Conservation (phyloP, 2,888 invertebrate genomes). For the Ptychoptera albimana region DNA sequence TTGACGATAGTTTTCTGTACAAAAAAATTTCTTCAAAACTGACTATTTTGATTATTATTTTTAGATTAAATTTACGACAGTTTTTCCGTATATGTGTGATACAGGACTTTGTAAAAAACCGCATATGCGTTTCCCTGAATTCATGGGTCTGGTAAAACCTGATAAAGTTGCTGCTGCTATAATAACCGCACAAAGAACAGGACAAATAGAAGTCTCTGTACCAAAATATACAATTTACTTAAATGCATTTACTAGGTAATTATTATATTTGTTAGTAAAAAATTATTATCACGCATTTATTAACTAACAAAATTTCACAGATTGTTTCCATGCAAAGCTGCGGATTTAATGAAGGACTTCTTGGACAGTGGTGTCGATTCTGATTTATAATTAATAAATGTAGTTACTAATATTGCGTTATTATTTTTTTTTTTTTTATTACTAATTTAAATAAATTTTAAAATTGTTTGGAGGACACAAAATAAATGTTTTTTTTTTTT, state of each 20-base stretch:
- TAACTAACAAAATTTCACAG: too few relatives aligned
- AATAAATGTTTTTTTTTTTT: too few relatives aligned
- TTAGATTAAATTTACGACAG: conserved; percentile 61
- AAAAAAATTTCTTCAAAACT: too few relatives aligned
- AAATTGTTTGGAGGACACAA: too few relatives aligned
- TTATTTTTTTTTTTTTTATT: too few relatives aligned
- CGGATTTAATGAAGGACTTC: conserved; percentile 41
- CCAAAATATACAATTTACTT: conserved; percentile 37
- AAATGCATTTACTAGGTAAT: conserved; percentile 13
- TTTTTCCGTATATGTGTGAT: conserved; percentile 79
- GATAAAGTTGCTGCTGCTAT: conserved; percentile 47
- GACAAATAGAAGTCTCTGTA: conserved; percentile 43
- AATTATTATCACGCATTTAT: too few relatives aligned
- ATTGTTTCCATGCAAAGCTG: conserved; percentile 36
- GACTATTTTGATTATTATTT: too few relatives aligned
- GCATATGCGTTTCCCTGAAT: conserved; percentile 46
- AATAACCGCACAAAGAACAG: conserved; percentile 47
- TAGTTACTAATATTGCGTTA: too few relatives aligned
- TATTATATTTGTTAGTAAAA: too few relatives aligned
- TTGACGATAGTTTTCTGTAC: too few relatives aligned
- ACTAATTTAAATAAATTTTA: too few relatives aligned
- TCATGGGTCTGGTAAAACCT: conserved; percentile 46
- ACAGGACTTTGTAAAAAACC: conserved; percentile 72
- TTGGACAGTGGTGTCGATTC: conserved; percentile 47
- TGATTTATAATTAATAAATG: conserved; percentile 18